phyloP scores from a whole-genome alignment of 2,797 vertebrate species.

The Cuniculus paca region DNA sequence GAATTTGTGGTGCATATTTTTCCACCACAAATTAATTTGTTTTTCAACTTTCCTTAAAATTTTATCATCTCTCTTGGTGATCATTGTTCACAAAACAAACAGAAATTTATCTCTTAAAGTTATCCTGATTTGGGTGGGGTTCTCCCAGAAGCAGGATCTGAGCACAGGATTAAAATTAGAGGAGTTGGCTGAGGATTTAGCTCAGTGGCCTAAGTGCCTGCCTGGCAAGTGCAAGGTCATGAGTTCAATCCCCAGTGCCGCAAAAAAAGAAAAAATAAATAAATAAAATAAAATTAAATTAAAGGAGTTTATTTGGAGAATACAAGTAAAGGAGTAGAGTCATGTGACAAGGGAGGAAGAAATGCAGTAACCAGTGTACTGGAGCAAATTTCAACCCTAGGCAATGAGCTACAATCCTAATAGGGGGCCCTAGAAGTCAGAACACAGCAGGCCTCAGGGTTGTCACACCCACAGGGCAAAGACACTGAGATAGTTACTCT shows the following conservation, averaged over 20 bases:
- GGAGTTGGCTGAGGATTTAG: too few relatives aligned
- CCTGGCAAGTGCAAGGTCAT: too few relatives aligned
- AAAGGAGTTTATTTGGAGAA: not conserved
- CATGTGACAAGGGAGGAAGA: not conserved
- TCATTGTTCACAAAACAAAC: constrained; percentile 33
- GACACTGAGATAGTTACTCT: not conserved
- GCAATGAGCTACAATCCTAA: not conserved
- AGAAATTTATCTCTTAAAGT: constrained; percentile 35
- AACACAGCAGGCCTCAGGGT: not conserved
- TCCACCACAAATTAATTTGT: not conserved
- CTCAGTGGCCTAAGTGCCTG: too few relatives aligned
- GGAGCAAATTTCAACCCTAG: not conserved
- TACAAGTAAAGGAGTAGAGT: not conserved
- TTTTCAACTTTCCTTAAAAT: constrained; percentile 39
- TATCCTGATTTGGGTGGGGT: not conserved
- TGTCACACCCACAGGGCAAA: not conserved
- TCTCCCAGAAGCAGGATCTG: not conserved
- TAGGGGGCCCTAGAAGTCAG: not conserved
- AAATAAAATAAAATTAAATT: too few relatives aligned
- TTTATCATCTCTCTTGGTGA: constrained; percentile 26
- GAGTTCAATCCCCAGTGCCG: too few relatives aligned
- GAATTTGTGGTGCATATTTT: constrained; percentile 3
- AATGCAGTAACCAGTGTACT: not conserved
- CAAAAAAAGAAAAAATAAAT: too few relatives aligned
- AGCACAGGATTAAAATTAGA: constrained; percentile 37